These are phyloP conservation scores for Agrilus cyanescens DNA, from an alignment of 2,888 invertebrate species.

Conservation along the genomic window DNA sequence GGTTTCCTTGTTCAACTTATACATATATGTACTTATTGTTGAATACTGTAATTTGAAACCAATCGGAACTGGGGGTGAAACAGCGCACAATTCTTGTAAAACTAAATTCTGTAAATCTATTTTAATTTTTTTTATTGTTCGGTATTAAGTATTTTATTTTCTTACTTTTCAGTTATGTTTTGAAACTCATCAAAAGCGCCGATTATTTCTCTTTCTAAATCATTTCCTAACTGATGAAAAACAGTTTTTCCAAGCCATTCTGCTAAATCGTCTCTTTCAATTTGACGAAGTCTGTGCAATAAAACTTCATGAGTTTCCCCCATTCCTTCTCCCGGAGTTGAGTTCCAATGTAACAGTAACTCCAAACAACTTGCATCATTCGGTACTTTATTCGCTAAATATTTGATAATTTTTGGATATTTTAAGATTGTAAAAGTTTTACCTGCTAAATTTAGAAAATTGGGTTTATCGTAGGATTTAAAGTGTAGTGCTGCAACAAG, in stretches of 20 bases:
- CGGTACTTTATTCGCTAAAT: conserved; percentile 36
- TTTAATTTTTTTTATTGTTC: no score
- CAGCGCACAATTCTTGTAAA: no score
- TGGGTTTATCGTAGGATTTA: conserved; percentile 35
- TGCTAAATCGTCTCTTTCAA: conserved; percentile 44
- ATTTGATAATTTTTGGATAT: not conserved
- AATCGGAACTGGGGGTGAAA: no score
- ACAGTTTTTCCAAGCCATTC: conserved; percentile 48
- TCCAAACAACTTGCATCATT: conserved; percentile 42
- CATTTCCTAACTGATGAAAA: conserved; percentile 42
- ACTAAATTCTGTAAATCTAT: no score
- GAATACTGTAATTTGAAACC: no score
- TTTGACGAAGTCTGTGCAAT: conserved; percentile 44
- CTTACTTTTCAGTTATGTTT: conserved; percentile 10
- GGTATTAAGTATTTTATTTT: no score
- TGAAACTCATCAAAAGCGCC: conserved; percentile 23
- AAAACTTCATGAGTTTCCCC: conserved; percentile 45
- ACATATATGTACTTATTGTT: no score
- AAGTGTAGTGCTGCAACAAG: conserved; percentile 48
- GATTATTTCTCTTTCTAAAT: conserved; percentile 29
- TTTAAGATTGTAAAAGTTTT: conserved; percentile 3
- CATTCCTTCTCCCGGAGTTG: conserved; percentile 37
- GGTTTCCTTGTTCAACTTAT: no score
- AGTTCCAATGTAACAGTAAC: conserved; percentile 48
- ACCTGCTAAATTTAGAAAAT: conserved; percentile 37